phyloP scores from a whole-genome alignment of 2,888 invertebrate genomes.

The Petrophora chlorosata region DNA sequence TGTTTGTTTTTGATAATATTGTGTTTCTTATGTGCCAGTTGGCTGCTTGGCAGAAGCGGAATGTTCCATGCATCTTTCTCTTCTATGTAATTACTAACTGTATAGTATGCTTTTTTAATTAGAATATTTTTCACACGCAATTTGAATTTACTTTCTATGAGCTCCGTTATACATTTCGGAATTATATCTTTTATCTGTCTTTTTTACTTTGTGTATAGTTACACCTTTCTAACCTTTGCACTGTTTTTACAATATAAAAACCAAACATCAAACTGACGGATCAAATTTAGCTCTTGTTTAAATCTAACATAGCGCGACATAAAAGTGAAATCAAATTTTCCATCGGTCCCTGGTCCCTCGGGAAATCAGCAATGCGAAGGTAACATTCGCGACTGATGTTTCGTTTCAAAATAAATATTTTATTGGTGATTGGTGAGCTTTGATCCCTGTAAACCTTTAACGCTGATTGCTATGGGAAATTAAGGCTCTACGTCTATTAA shows the following conservation, averaged over 20 bases:
- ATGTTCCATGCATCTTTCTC: no score
- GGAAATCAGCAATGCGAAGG: conserved; percentile 62
- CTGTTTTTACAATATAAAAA: conserved; percentile 2
- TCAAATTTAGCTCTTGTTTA: conserved; percentile 28
- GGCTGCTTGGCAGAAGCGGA: no score
- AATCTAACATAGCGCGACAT: conserved; percentile 49
- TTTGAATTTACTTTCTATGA: no score
- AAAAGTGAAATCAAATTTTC: conserved; percentile 67
- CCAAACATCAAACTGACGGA: conserved; percentile 12
- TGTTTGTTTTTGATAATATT: no score
- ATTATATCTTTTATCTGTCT: no score
- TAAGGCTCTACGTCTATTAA: background rate
- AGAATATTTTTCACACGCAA: no score
- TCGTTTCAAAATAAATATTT: conserved; percentile 60
- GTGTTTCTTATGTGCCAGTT: no score
- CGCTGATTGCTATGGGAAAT: conserved; percentile 43
- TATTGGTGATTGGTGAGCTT: conserved; percentile 58
- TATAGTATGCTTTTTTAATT: no score
- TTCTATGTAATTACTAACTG: no score
- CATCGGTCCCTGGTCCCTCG: conserved; percentile 48
- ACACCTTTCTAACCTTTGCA: no score
- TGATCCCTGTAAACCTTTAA: conserved; percentile 55
- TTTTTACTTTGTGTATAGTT: no score
- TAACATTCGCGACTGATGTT: conserved; percentile 54
- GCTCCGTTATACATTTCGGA: no score